A percentile compares a stretch with the other conserved stretches of the same genome.
Conservation (phyloP, 2,113 vertebrate species). For the Pleuronectes platessa region DNA sequence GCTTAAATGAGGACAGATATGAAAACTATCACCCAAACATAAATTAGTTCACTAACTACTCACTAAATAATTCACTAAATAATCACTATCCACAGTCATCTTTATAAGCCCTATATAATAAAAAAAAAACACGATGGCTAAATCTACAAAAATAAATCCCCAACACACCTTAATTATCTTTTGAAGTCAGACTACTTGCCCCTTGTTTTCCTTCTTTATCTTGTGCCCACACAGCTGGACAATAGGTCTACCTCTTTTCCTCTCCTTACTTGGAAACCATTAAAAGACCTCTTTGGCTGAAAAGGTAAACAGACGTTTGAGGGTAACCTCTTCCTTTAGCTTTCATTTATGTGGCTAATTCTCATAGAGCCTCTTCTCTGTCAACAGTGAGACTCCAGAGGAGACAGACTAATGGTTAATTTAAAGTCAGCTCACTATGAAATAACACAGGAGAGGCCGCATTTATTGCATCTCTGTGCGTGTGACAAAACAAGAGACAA, state of each 20-base stretch:
- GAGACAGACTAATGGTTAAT: slow-evolving; percentile 27
- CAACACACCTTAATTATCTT: slow-evolving; percentile 15
- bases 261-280: slow-evolving; percentile 52
- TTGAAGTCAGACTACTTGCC: neutral
- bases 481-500: slow-evolving; percentile 11
- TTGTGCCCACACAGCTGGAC: neutral
- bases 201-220: slow-evolving; percentile 17
- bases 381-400: slow-evolving; percentile 20
- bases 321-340: slow-evolving; percentile 27
- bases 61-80: too few relatives aligned
- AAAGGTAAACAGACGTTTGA: slow-evolving; percentile 51
- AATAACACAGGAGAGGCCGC: slow-evolving; percentile 32
- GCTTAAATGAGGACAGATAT: too few relatives aligned
- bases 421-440: slow-evolving; percentile 46
- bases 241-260: slow-evolving; percentile 1
- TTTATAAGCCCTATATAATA: neutral
- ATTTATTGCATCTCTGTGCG: slow-evolving; percentile 2
- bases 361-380: slow-evolving; percentile 32
- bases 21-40: too few relatives aligned
- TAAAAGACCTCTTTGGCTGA: slow-evolving; percentile 32
- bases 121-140: neutral
- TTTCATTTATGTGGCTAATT: slow-evolving; percentile 32
- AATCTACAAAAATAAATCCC: slow-evolving; percentile 4
- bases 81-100: neutral
- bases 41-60: too few relatives aligned